A percentile compares a stretch with the other conserved stretches of the same genome.
Conservation (phyloP, 2,113 vertebrate species). For the Gyps fulvus region DNA sequence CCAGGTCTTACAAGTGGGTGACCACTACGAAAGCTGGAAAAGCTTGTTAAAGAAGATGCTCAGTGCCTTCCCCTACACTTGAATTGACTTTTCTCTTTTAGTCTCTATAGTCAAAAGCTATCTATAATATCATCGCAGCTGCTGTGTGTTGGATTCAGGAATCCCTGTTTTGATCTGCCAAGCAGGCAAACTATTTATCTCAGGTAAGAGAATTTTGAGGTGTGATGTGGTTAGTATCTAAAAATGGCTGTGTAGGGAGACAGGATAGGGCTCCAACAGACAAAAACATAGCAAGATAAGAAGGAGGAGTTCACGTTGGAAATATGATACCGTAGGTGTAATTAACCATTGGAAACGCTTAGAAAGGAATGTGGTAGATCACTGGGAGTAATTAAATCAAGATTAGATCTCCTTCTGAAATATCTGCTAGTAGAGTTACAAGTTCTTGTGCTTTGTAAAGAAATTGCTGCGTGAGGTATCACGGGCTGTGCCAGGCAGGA, state of each 20-base stretch:
- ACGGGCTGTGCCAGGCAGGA: conserved; percentile 31
- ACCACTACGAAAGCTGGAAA: neutral
- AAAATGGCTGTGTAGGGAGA: conserved; percentile 30
- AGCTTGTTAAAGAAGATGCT: neutral
- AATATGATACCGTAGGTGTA: neutral
- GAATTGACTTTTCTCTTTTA: neutral
- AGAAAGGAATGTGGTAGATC: conserved; percentile 54
- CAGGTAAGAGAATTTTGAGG: conserved; percentile 1
- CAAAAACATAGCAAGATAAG: conserved; percentile 37
- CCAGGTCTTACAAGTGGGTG: neutral
- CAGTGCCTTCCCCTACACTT: rapidly evolving
- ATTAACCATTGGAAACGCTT: conserved; percentile 35
- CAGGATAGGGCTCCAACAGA: conserved; percentile 25
- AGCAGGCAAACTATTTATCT: neutral
- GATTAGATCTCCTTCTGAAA: conserved; percentile 54
- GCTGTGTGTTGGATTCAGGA: neutral
- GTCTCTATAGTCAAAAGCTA: neutral
- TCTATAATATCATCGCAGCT: neutral
- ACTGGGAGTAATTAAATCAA: conserved; percentile 54
- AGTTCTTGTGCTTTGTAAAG: conserved; percentile 53
- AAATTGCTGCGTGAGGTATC: conserved; percentile 37
- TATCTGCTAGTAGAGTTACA: conserved; percentile 34
- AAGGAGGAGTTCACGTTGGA: neutral
- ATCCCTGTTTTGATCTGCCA: conserved; percentile 41
- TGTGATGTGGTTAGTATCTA: conserved; percentile 48